Conservation (phyloP, 2,797 vertebrate genomes). For the Fistularia tabacaria region DNA sequence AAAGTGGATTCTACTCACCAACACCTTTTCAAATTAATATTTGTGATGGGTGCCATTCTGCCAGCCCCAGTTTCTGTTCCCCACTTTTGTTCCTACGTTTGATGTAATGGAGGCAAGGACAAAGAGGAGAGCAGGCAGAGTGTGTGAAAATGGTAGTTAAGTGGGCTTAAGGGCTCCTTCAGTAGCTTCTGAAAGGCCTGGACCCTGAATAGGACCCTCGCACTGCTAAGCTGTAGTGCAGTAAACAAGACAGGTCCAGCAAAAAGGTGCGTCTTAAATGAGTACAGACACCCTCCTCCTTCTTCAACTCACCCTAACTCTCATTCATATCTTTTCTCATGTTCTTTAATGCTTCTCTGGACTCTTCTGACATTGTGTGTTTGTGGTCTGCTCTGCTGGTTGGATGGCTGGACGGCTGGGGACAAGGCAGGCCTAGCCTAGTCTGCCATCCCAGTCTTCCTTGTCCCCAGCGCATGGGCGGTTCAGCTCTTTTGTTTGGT, state of each 20-base stretch:
- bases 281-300: slow-evolving; percentile 95
- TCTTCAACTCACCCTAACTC: slow-evolving; percentile 49
- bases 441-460: slow-evolving; percentile 29
- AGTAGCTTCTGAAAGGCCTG: slow-evolving; percentile 99
- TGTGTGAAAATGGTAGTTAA: slow-evolving; percentile 99
- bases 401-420: slow-evolving; percentile 58
- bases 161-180: slow-evolving; percentile 99
- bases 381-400: slow-evolving; percentile 62
- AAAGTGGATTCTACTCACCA: slow-evolving; percentile 99
- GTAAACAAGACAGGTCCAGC: slow-evolving; percentile 99
- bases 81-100: slow-evolving; percentile 99
- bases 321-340: slow-evolving; percentile 66
- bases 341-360: slow-evolving; percentile 60
- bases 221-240: slow-evolving; percentile 99
- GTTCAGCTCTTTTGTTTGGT: slow-evolving; percentile 99
- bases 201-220: slow-evolving; percentile 96
- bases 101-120: slow-evolving; percentile 99
- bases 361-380: slow-evolving; percentile 51
- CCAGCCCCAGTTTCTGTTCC: slow-evolving; percentile 98
- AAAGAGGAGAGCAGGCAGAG: slow-evolving; percentile 99
- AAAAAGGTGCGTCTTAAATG: slow-evolving; percentile 99
- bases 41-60: slow-evolving; percentile 99
- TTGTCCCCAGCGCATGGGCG: slow-evolving; percentile 89
- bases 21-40: slow-evolving; percentile 99
- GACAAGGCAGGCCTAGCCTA: slow-evolving; percentile 3